A percentile compares a stretch with the other conserved stretches of the same genome.
phyloP scores from a whole-genome alignment of 2,888 invertebrate genomes.

The Emmelina monodactyla region DNA sequence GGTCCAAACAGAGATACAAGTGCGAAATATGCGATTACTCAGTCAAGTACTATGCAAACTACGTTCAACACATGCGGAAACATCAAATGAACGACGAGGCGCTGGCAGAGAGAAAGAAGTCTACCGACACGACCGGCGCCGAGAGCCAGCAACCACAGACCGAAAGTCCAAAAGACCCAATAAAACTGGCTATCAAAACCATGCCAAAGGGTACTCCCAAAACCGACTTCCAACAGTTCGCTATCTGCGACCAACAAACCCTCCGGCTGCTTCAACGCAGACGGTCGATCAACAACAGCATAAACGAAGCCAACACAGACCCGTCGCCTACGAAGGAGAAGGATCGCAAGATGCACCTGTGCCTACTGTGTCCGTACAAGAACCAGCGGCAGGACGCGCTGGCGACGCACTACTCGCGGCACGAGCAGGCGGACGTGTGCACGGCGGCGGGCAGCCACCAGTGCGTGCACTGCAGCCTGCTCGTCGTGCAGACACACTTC shows the following conservation, averaged over 20 bases:
- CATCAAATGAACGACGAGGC: constrained; percentile 77
- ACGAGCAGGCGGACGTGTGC: constrained; percentile 66
- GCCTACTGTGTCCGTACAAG: constrained; percentile 82
- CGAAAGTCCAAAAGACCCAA: constrained; percentile 30
- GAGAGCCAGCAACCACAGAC: constrained; percentile 32
- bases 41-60: constrained; percentile 85
- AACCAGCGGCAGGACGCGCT: constrained; percentile 76
- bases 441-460: constrained; percentile 66
- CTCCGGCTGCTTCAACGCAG: constrained; percentile 65
- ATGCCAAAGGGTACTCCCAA: constrained; percentile 48
- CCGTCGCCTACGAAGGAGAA: constrained; percentile 56
- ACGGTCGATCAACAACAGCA: constrained; percentile 44
- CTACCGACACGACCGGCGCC: constrained; percentile 23
- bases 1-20: constrained; percentile 81
- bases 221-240: constrained; percentile 62
- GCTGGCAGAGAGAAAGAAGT: constrained; percentile 62
- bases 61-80: constrained; percentile 82
- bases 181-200: constrained; percentile 54
- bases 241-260: constrained; percentile 70
- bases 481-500: constrained; percentile 76
- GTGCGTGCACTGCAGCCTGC: constrained; percentile 85
- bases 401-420: constrained; percentile 78
- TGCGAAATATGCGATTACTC: constrained; percentile 89
- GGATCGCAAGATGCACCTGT: constrained; percentile 72
- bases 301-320: constrained; percentile 44